Conservation (phyloP, 92 coral and sea anemone species). For the Anthopleura xanthogrammica region DNA sequence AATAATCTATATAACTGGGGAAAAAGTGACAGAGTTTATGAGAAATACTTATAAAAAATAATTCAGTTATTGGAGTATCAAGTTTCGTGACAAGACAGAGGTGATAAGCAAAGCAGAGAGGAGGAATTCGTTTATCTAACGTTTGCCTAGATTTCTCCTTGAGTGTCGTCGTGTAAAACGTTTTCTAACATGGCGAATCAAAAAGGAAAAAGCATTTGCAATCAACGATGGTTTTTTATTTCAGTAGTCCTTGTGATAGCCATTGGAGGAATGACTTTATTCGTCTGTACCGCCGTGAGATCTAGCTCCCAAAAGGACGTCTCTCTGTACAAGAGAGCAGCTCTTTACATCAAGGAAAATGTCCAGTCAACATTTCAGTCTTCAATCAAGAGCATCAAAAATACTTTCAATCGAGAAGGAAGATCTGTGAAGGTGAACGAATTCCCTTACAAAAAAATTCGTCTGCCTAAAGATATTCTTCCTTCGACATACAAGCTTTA, state of each 20-base stretch:
- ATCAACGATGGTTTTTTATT: conserved; percentile 55
- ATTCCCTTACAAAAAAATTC: conserved; percentile 56
- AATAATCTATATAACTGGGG: not conserved
- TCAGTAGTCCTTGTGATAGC: conserved; percentile 70
- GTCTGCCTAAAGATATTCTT: conserved; percentile 68
- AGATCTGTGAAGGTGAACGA: conserved; percentile 8
- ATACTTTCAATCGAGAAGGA: conserved; percentile 13
- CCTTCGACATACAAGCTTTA: conserved; percentile 67
- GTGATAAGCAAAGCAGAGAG: not conserved
- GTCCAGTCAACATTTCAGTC: conserved; percentile 25
- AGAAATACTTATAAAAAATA: not conserved
- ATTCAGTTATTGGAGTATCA: not conserved
- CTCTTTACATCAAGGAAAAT: conserved; percentile 55
- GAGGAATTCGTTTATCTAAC: not conserved
- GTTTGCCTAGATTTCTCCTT: not conserved
- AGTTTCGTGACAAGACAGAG: not conserved
- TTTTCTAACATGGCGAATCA: not conserved
- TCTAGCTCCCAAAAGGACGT: conserved; percentile 78
- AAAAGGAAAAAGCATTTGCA: conserved; percentile 36
- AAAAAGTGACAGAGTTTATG: not conserved
- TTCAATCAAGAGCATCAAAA: conserved; percentile 8
- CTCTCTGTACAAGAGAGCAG: conserved; percentile 71
- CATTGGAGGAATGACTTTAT: conserved; percentile 69
- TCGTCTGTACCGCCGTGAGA: conserved; percentile 65
- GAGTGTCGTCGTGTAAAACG: not conserved